phyloP scores from a whole-genome alignment of 2,888 invertebrate species.

The Andrena camellia region DNA sequence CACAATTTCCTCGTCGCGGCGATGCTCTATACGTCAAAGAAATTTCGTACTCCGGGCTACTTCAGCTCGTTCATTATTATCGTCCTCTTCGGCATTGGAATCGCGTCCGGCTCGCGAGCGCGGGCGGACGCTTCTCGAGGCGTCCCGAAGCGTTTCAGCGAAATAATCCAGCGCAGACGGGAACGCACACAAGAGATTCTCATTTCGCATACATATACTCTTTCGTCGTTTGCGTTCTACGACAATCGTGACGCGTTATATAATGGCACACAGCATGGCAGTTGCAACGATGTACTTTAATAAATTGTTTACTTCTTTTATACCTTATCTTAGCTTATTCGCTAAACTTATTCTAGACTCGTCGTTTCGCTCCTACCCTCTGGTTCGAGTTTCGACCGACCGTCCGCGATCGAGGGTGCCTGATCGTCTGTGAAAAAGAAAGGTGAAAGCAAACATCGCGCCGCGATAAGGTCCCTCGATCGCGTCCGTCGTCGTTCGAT shows the following conservation, averaged over 20 bases:
- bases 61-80: background rate
- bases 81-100: slow-evolving; percentile 1
- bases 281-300: slow-evolving; percentile 84
- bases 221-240: slow-evolving; percentile 70
- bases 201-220: slow-evolving; percentile 39
- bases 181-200: slow-evolving; percentile 63
- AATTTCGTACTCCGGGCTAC: background rate
- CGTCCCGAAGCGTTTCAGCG: slow-evolving; percentile 47
- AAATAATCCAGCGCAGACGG: slow-evolving; percentile 65
- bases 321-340: slow-evolving; percentile 65
- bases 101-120: slow-evolving; percentile 27
- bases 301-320: slow-evolving; percentile 76
- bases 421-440: background rate
- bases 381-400: slow-evolving; percentile 13
- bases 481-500: slow-evolving; percentile 32
- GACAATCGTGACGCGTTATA: slow-evolving; percentile 81
- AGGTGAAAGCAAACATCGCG: slow-evolving; percentile 18
- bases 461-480: slow-evolving; percentile 23
- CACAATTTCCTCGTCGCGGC: too few species aligned
- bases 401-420: slow-evolving; percentile 19
- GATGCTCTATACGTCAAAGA: too few species aligned
- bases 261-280: slow-evolving; percentile 85
- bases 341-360: slow-evolving; percentile 66
- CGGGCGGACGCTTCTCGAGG: slow-evolving; percentile 16
- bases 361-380: slow-evolving; percentile 37